Conservation (phyloP, 1,140 invertebrate genomes). For the Coptotermes formosanus region DNA sequence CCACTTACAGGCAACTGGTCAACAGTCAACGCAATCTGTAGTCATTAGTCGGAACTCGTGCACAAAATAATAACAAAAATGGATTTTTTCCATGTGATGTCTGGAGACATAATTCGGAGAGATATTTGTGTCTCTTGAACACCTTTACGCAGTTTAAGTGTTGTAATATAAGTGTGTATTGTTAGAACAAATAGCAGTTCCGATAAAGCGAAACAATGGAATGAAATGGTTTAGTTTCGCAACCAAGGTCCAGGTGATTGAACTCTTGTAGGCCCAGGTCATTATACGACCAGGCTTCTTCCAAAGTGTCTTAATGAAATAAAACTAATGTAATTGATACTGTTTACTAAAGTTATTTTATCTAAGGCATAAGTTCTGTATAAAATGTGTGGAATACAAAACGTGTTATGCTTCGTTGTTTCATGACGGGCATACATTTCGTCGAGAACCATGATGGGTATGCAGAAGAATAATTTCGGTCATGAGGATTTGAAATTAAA, state of each 20-base stretch:
- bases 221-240: constrained; percentile 3
- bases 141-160: background rate
- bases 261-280: constrained; percentile 3
- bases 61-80: constrained; percentile 20
- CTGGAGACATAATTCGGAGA: background rate
- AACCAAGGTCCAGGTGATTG: constrained; percentile 17
- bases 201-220: constrained; percentile 1
- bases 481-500: background rate
- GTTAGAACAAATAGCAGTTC: background rate
- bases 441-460: background rate
- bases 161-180: constrained; percentile 14
- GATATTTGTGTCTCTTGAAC: background rate
- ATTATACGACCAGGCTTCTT: constrained; percentile 3
- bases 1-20: background rate
- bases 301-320: background rate
- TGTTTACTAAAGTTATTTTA: background rate
- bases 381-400: background rate
- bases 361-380: background rate
- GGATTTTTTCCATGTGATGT: constrained; percentile 6
- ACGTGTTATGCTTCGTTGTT: background rate
- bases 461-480: background rate
- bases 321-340: background rate
- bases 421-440: background rate
- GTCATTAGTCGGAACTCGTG: background rate
- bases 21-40: background rate